Percentiles rank a stretch among this genome's conserved stretches.
Evolutionary conservation across 2,888 invertebrate genomes (phyloP).

Genomic region (Lycophotia porphyrea): DNA sequence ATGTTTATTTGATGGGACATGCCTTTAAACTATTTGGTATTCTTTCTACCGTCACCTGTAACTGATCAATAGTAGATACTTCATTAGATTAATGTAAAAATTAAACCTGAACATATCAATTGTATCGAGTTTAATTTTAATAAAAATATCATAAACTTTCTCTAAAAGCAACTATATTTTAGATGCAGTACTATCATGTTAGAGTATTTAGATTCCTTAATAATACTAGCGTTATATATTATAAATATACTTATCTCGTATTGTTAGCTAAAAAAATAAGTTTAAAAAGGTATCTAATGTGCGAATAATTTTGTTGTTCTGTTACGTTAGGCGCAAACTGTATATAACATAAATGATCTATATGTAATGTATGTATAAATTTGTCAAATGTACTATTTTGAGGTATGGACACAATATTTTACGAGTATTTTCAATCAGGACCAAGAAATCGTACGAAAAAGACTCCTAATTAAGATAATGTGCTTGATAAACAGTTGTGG

Average conservation of each 20-base stretch:
- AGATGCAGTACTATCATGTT: conserved; percentile 72
- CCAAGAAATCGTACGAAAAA: conserved; percentile 47
- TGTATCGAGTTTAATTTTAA: conserved; percentile 33
- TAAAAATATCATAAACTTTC: conserved; percentile 24
- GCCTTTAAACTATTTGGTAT: conserved; percentile 15
- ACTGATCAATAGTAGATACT: conserved; percentile 12
- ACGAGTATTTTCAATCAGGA: conserved; percentile 50
- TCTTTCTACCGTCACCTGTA: conserved; percentile 22
- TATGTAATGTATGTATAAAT: conserved; percentile 58
- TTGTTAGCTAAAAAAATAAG: conserved; percentile 84
- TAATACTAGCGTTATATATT: conserved; percentile 83
- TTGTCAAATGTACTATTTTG: conserved; percentile 52
- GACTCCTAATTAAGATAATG: conserved; percentile 44
- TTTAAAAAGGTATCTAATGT: conserved; percentile 76
- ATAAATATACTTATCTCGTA: conserved; percentile 84
- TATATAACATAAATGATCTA: conserved; percentile 61
- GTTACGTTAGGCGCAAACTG: conserved; percentile 59
- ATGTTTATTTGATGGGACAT: conserved; percentile 3
- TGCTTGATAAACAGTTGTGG: conserved; percentile 29
- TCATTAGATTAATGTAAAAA: conserved; percentile 34
- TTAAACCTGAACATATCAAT: conserved; percentile 65
- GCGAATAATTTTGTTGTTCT: conserved; percentile 78
- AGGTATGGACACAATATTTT: conserved; percentile 59
- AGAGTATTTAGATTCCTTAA: conserved; percentile 83
- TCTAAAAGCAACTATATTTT: conserved; percentile 71